Base-by-base conservation (phyloP, 2,113 vertebrate genomes). In the Ptilorrhoa leucosticta region DNA sequence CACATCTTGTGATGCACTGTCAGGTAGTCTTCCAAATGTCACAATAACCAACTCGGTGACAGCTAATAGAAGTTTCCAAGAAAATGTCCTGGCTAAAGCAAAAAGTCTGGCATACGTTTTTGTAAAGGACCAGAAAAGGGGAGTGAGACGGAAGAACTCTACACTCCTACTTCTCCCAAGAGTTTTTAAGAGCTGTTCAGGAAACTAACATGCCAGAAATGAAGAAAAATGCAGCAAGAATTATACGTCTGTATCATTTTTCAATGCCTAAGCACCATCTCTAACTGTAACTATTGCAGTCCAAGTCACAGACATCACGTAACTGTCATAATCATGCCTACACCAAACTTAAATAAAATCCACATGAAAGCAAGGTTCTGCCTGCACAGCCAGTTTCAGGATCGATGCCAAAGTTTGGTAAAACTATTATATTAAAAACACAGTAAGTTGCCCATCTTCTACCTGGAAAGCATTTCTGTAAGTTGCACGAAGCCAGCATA, bases 401-500 rank as follows among this genome's bases (percentile, higher is more conserved):
- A 83, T 21, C 2, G 1, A 87, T 87, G 33, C 27, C 66, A 73
- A 44, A 58, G 68, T 92, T 73, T 65, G 83, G 47, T 75, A 95
- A 87, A 96, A 92, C 12, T 54, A 57, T 66, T 47, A 8, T 57
- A 71, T 85, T 66, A 72, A 87, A 89, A 89, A 42, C 14, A 39
- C 2, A 65, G 3, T 11, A 63, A 71, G 15, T 30, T 94, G 81
- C 39, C 44, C 50, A 53, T 82, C 33, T 91, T 93, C 95, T 98
- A 98, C 99, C 99, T 99, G 98, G 98, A 98, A 54, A 99, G 98
- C 97, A 98, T 98, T 96, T 99, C 99, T 4, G 98, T 99, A 81
- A 99, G 99, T 47, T 98, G 99, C 56, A 99, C 98, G 78, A 99
- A 99, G 86, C 99, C 99, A 97, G 99, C 98, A 5, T 99, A 99